Evolutionary conservation across 2,113 vertebrate genomes (phyloP).

Genomic region (Heterotilapia buettikoferi): DNA sequence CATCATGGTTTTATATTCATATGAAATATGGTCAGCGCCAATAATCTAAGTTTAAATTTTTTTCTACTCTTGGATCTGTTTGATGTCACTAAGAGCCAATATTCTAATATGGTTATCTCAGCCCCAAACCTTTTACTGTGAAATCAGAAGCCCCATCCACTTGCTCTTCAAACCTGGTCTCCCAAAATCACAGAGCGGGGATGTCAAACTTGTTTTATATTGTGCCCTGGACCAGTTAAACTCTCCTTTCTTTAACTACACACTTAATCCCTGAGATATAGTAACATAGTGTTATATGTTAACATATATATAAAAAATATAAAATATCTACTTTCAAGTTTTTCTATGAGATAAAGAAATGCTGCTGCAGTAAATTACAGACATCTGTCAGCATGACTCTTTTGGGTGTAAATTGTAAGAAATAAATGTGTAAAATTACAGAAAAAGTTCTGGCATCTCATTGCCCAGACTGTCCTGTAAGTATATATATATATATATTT

Average conservation of each 20-base stretch:
- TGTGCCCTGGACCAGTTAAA: neutral
- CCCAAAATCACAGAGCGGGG: neutral
- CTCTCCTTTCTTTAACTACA: neutral
- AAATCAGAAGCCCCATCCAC: neutral
- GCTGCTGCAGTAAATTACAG: neutral
- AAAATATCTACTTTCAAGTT: neutral
- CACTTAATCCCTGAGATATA: neutral
- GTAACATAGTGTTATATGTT: neutral
- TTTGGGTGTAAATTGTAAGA: neutral
- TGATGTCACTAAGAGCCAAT: neutral
- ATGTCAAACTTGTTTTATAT: neutral
- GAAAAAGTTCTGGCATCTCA: neutral
- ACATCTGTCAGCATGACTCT: neutral
- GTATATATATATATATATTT: neutral
- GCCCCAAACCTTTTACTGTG: neutral
- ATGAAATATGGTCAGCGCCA: neutral
- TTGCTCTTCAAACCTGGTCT: neutral
- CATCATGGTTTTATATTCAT: neutral
- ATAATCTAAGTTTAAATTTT: neutral
- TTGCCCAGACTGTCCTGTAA: neutral
- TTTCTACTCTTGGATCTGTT: neutral
- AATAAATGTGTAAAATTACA: neutral
- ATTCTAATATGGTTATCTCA: neutral
- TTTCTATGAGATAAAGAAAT: neutral
- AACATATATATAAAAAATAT: neutral